phyloP scores from a whole-genome alignment of 2,888 invertebrate species.

The Leptinotarsa tumamoca region DNA sequence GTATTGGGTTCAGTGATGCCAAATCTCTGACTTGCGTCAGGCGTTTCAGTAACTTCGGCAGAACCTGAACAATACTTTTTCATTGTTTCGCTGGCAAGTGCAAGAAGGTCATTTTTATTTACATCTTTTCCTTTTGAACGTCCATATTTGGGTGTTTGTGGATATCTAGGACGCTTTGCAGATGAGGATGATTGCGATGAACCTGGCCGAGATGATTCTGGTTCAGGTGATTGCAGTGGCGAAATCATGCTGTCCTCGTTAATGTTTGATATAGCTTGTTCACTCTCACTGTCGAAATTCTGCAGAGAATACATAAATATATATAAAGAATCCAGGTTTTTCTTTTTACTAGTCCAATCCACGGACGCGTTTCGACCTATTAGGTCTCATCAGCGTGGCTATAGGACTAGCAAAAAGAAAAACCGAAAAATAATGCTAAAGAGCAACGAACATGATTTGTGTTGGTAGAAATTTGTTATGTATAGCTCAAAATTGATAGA shows the following conservation, averaged over 20 bases:
- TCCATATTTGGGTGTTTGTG: slow-evolving; percentile 24
- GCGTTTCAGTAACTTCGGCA: not conserved
- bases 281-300: slow-evolving; percentile 1
- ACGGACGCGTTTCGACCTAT: not conserved
- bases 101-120: slow-evolving; percentile 17
- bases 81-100: slow-evolving; percentile 20
- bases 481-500: not conserved
- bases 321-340: not conserved
- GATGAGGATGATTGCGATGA: slow-evolving; percentile 17
- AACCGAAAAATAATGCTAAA: not conserved
- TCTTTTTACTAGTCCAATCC: not conserved
- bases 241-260: slow-evolving; percentile 18
- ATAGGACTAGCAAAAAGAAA: not conserved
- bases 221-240: slow-evolving; percentile 25
- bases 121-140: slow-evolving; percentile 20
- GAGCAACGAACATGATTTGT: not conserved
- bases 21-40: not conserved
- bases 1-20: slow-evolving; percentile 1
- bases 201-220: slow-evolving; percentile 23
- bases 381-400: not conserved
- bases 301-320: not conserved
- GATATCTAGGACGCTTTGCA: slow-evolving; percentile 16
- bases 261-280: slow-evolving; percentile 23
- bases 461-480: not conserved
- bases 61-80: slow-evolving; percentile 17